These are phyloP conservation scores for Drosophila persimilis DNA, from an alignment of 1,140 invertebrate species.

Conservation along the genomic window DNA sequence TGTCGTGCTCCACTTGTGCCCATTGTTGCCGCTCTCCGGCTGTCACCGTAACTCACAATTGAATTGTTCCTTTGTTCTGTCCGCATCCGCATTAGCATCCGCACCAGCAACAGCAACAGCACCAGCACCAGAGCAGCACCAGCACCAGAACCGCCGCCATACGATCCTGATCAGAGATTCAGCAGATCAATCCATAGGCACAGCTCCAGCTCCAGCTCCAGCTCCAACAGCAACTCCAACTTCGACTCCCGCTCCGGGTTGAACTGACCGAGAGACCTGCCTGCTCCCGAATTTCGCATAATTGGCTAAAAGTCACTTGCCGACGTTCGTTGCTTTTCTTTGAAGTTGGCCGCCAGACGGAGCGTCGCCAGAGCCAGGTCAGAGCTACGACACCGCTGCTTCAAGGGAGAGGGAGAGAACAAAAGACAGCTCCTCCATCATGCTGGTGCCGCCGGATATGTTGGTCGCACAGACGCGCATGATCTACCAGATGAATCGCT, in stretches of 20 bases:
- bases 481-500: slow-evolving; percentile 97
- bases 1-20: slow-evolving; percentile 65
- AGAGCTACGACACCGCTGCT: neutral
- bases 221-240: neutral
- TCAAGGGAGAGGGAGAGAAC: neutral
- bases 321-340: slow-evolving; percentile 31
- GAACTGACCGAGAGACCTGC: neutral
- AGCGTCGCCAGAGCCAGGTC: slow-evolving; percentile 23
- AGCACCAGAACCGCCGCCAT: neutral
- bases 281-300: slow-evolving; percentile 52
- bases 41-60: slow-evolving; percentile 79
- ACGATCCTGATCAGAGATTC: neutral
- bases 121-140: neutral
- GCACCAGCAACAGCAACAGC: neutral
- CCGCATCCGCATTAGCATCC: neutral
- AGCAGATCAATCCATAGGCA: neutral
- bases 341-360: slow-evolving; percentile 55
- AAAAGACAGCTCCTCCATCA: slow-evolving; percentile 5
- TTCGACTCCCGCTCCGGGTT: slow-evolving; percentile 1
- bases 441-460: slow-evolving; percentile 93
- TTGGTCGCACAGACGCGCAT: slow-evolving; percentile 94
- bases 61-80: slow-evolving; percentile 76
- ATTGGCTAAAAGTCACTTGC: slow-evolving; percentile 52
- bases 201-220: neutral
- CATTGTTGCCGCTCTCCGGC: slow-evolving; percentile 56